Evolutionary conservation across 2,888 invertebrate species (phyloP).

Genomic region (Chrysolina haemoptera): DNA sequence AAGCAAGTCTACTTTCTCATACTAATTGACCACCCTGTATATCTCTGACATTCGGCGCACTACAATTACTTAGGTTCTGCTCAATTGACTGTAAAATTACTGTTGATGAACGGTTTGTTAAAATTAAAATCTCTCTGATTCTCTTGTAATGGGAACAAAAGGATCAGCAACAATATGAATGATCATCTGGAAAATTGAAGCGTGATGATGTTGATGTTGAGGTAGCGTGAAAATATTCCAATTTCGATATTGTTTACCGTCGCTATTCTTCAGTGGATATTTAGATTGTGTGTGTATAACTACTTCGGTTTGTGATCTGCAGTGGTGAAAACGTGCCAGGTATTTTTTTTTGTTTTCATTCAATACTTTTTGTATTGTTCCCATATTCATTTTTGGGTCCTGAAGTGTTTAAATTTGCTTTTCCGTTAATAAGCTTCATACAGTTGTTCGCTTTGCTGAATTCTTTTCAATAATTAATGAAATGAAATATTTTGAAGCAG

Average conservation of each 20-base stretch:
- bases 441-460: too few relatives aligned
- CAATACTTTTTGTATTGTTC: not conserved
- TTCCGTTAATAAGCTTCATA: too few relatives aligned
- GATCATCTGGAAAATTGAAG: conserved; percentile 23
- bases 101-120: conserved; percentile 36
- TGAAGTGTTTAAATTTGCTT: too few relatives aligned
- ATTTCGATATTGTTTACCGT: conserved; percentile 38
- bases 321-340: not conserved
- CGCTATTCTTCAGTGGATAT: conserved; percentile 43
- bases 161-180: conserved; percentile 33
- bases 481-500: too few relatives aligned
- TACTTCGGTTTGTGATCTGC: conserved; percentile 5
- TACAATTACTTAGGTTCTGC: conserved; percentile 36
- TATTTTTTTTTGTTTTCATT: not conserved
- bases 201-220: conserved; percentile 33
- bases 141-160: conserved; percentile 30
- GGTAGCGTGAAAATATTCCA: conserved; percentile 42
- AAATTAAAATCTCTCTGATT: conserved; percentile 26
- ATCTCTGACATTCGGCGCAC: conserved; percentile 28
- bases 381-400: too few relatives aligned
- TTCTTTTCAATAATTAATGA: too few relatives aligned
- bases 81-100: conserved; percentile 48
- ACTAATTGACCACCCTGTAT: not conserved
- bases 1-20: too few relatives aligned
- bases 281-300: conserved; percentile 35